A percentile compares a stretch with the other conserved stretches of the same genome.
phyloP scores from a whole-genome alignment of 1,140 invertebrate species.

The Drosophila insularis region DNA sequence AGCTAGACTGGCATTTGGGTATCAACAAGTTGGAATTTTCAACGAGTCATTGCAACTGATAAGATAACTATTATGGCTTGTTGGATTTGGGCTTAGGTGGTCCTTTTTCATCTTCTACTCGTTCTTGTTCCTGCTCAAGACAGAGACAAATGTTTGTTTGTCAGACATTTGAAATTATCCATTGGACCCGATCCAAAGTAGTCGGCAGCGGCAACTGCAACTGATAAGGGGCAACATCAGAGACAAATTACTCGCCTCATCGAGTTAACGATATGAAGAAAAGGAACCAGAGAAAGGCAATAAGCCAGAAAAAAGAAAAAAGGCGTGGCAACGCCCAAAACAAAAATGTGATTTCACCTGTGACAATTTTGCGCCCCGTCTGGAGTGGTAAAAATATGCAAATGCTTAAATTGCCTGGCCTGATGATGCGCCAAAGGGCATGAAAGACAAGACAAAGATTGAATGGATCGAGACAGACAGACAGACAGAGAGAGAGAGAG shows the following conservation, averaged over 20 bases:
- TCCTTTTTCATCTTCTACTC: conserved; percentile 36
- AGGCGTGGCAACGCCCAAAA: conserved; percentile 2
- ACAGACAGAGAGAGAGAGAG: neutral
- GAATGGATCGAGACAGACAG: neutral
- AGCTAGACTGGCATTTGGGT: conserved; percentile 35
- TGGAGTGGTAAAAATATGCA: conserved; percentile 67
- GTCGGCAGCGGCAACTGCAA: too few relatives aligned
- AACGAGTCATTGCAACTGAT: conserved; percentile 61
- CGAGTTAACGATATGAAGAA: conserved; percentile 17
- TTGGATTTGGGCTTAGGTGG: conserved; percentile 42
- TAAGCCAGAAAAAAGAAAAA: neutral
- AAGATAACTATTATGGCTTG: conserved; percentile 49
- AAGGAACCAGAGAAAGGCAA: neutral
- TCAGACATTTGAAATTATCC: conserved; percentile 57
- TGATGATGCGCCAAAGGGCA: conserved; percentile 45
- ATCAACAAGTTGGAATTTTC: conserved; percentile 33
- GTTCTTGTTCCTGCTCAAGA: conserved; percentile 7
- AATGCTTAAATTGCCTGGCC: conserved; percentile 43
- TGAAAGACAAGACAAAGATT: neutral
- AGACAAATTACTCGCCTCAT: conserved; percentile 47
- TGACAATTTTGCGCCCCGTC: conserved; percentile 64
- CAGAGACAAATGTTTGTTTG: conserved; percentile 76
- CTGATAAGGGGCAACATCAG: conserved; percentile 26
- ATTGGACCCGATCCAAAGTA: conserved; percentile 9
- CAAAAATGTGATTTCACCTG: conserved; percentile 57